These are phyloP conservation scores for Trilocha varians DNA, from an alignment of 2,888 invertebrate genomes.

Conservation along the genomic window DNA sequence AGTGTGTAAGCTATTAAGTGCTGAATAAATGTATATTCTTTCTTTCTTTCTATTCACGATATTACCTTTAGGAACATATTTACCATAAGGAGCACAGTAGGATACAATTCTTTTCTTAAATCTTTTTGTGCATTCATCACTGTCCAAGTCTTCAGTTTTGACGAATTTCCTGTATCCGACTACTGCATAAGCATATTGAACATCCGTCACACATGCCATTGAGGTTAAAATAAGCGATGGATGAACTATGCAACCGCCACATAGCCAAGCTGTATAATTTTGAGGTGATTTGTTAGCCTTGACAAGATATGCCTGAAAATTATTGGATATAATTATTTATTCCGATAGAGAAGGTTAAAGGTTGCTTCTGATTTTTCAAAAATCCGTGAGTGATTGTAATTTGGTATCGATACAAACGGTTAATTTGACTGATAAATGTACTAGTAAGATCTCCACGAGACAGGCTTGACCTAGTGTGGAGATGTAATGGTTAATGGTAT, in stretches of 20 bases:
- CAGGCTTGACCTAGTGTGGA: no score
- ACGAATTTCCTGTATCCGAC: constrained; percentile 21
- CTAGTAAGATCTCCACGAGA: no score
- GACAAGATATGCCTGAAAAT: constrained; percentile 4
- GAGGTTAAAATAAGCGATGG: constrained; percentile 15
- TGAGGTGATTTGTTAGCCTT: constrained; percentile 3
- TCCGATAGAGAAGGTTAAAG: no score
- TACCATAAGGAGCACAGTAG: constrained; percentile 24
- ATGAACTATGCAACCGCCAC: constrained; percentile 15
- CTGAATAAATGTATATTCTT: no score
- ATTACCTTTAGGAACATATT: no score
- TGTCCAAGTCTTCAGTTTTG: constrained; percentile 9
- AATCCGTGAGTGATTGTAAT: no score
- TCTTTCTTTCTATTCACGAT: no score
- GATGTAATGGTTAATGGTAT: no score
- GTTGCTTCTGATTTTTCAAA: no score
- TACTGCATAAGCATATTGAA: constrained; percentile 17
- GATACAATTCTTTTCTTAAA: constrained; percentile 18
- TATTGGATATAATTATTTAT: neutral
- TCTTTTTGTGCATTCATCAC: constrained; percentile 14
- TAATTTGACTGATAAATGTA: no score
- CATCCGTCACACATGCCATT: constrained; percentile 18
- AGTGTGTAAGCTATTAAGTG: no score
- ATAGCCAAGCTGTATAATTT: constrained; percentile 13
- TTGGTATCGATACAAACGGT: no score